These are phyloP conservation scores for Rhinichthys osculus DNA, from an alignment of 2,797 vertebrate species.

Conservation along the genomic window DNA sequence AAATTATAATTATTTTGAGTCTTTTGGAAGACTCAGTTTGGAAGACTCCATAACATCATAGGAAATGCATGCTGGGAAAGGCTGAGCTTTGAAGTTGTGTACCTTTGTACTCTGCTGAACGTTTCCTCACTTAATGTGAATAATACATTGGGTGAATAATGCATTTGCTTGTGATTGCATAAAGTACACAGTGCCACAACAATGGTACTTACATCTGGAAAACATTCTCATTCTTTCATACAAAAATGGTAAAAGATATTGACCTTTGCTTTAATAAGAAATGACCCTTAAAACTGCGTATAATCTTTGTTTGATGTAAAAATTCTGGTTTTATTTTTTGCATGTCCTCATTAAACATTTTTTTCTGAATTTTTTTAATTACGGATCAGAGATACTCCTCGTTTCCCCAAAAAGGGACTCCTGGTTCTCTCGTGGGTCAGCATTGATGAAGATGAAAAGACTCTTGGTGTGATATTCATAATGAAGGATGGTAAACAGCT, in stretches of 20 bases:
- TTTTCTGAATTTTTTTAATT: conserved; percentile 2
- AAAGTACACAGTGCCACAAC: conserved; percentile 38
- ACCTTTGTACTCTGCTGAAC: conserved; percentile 48
- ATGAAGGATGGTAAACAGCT: conserved; percentile 9
- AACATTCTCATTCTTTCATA: neutral
- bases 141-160: conserved; percentile 64
- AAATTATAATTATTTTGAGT: conserved; percentile 18
- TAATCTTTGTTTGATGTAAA: neutral
- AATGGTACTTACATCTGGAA: neutral
- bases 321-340: neutral
- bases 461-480: conserved; percentile 22
- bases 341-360: neutral
- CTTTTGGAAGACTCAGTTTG: conserved; percentile 13
- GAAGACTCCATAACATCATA: conserved; percentile 18
- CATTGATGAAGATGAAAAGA: conserved; percentile 40
- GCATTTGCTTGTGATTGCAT: conserved; percentile 57
- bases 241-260: neutral
- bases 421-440: conserved; percentile 11
- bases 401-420: conserved; percentile 22
- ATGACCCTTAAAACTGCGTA: neutral
- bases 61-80: conserved; percentile 39
- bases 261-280: neutral
- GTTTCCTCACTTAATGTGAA: conserved; percentile 55
- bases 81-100: conserved; percentile 54
- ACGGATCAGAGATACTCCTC: neutral